Evolutionary conservation across 2,888 invertebrate genomes (phyloP), one percentile per base, ranked within the genome.

Genomic region (Criorhina ranunculi): DNA sequence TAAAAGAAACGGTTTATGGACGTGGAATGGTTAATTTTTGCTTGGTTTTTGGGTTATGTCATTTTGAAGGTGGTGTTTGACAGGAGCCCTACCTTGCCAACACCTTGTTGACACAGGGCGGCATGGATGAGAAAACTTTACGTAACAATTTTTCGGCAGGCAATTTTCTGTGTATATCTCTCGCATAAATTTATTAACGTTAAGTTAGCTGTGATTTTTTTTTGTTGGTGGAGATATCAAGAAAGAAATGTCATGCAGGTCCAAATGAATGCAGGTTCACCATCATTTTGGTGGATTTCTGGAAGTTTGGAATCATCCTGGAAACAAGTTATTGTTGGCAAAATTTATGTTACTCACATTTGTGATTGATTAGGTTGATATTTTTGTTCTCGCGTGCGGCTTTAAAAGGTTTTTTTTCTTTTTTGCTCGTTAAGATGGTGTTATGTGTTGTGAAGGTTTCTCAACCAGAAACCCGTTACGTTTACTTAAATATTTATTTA

Each of bases 331-430:
- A 64, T 79, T 83, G 62, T 46, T 73, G 67, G 2, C 49, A 67
- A 57, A 83, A 64, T 83, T 75, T 79, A 85, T 85, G 66, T 80
- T 72, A 35, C 29, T 53, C 49, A 51, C 40, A 64, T 80, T 69
- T 85, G 44, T 85, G 85, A 85, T 85, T 85, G 85, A 85, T 85
- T 75, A 75, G 75, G 79, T 66, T 64, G 79, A 75, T 64, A 59
- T 69, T 75, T 64, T 42, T 40, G 15, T 15, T 19, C 17, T 60
- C 51, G 37, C 40, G 11, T 35, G 42, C 12, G 9, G 12, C 11
- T 44, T 51, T 44, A 49, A 42, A 42, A 35, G 9, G 15, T 51
- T 81, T 70, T n/a, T n/a, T n/a, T n/a, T n/a, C n/a, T n/a, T n/a
- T n/a, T 66, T 82, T 72, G 70, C 66, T 72, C 60, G 64, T 82